Evolutionary conservation across 2,888 invertebrate species (phyloP), one percentile per base, ranked within the genome.

Genomic region (Melanostoma mellinum): DNA sequence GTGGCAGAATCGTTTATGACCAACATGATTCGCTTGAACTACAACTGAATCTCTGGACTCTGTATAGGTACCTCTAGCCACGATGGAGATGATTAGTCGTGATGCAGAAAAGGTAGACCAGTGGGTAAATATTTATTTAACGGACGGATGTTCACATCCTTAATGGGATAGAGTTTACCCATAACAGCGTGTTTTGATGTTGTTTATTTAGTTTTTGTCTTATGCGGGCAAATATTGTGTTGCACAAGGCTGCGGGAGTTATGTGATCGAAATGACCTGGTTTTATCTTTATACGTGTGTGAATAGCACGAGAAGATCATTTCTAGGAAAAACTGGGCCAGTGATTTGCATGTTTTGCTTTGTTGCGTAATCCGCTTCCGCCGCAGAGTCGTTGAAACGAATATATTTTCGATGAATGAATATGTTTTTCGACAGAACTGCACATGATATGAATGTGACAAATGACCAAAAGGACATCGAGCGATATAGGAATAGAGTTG

Each of bases 141-240:
- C 61, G 67, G 63, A 78, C 82, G 82, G 82, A 82, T 82, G 78
- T 82, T 77, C 72, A 74, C 82, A 77, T 82, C 82, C 78, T 82
- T 69, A 82, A 78, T 74, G 76, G 71, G 52, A 53, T 32, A 58
- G 56, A 44, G 61, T 61, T 33, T 61, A 36, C 46, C 10, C 10
- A 35, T 40, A 8, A 61, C 8, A 38, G 50, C 3, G 61, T 42
- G 56, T 61, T 48, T 50, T n/a, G 9, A 9, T 35, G 42, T n/a
- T 10, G 9, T 32, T 60, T 8, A 33, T 38, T 60, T n/a, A n/a
- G 33, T 32, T 58, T 33, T 6, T 58, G n/a, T n/a, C 46, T 67
- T 68, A 38, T 73, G 67, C 42, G 42, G 65, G 44, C 33, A 78
- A 35, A 63, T 38, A 38, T 61, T 53, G 42, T 36, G 50, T 71